These are phyloP conservation scores for Hemiprocne comata DNA, from an alignment of 2,113 vertebrate species.

Conservation along the genomic window DNA sequence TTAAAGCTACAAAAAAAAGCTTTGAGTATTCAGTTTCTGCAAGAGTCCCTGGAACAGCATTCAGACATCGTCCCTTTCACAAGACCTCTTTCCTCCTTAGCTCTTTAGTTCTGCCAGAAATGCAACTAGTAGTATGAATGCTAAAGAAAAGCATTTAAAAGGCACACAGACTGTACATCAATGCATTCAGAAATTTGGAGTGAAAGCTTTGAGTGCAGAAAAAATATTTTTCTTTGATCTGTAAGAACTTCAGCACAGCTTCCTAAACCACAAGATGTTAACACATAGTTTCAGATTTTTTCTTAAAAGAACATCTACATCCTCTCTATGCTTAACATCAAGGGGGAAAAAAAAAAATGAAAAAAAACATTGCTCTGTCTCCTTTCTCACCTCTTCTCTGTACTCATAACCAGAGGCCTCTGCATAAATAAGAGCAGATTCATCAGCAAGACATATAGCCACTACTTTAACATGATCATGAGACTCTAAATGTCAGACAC, in stretches of 20 bases:
- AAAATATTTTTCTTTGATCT: neutral
- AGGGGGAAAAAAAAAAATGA: too few relatives aligned
- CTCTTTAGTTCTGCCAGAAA: neutral
- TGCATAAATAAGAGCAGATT: neutral
- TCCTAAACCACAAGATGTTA: neutral
- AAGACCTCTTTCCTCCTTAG: neutral
- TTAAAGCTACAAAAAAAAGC: neutral
- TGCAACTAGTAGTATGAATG: neutral
- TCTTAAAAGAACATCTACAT: neutral
- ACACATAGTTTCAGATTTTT: neutral
- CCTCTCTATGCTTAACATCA: neutral
- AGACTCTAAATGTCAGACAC: conserved; percentile 21
- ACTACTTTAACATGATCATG: neutral
- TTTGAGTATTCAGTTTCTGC: neutral
- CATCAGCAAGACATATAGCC: neutral
- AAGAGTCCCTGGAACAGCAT: neutral
- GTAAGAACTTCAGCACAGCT: neutral
- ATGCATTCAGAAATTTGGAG: neutral
- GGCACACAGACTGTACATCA: neutral
- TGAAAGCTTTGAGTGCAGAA: neutral
- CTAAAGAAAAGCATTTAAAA: neutral
- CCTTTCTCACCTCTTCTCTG: neutral
- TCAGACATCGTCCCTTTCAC: neutral
- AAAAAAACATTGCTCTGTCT: neutral
- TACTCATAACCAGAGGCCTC: neutral